Percentiles rank a stretch among this genome's conserved stretches.
These are phyloP conservation scores for Calliopsis andreniformis DNA, from an alignment of 1,140 invertebrate genomes.

Conservation along the genomic window DNA sequence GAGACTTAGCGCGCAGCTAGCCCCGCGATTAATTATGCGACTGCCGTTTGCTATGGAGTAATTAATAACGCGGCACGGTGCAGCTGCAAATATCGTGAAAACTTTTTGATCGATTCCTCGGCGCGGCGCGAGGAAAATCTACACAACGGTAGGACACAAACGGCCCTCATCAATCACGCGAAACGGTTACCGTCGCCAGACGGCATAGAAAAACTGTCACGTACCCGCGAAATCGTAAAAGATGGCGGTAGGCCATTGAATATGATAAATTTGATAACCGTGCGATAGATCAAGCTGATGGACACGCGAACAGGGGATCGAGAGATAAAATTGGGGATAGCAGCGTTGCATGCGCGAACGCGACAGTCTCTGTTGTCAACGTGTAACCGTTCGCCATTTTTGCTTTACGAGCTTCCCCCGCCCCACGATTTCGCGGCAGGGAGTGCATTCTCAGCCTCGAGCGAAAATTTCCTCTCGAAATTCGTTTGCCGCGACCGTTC, in stretches of 20 bases:
- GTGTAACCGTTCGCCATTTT: neutral
- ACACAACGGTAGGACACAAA: neutral
- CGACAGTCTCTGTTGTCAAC: neutral
- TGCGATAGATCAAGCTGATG: neutral
- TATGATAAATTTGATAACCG: slow-evolving; percentile 36
- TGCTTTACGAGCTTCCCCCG: too few species aligned
- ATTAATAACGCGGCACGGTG: neutral
- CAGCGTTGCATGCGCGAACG: neutral
- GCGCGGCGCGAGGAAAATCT: neutral
- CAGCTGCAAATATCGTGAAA: neutral
- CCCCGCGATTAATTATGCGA: slow-evolving; percentile 4
- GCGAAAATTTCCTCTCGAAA: neutral
- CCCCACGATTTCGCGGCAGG: too few species aligned
- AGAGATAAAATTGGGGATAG: neutral
- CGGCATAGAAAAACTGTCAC: slow-evolving; percentile 30
- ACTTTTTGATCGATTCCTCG: neutral
- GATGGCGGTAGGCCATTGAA: neutral
- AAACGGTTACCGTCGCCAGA: neutral
- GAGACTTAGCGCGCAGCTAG: neutral
- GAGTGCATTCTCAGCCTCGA: neutral
- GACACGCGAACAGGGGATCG: neutral
- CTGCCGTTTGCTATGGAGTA: neutral
- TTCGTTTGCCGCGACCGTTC: neutral
- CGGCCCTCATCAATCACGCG: slow-evolving; percentile 26
- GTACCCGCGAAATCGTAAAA: neutral